Evolutionary conservation across 92 coral and sea anemone genomes (phyloP), one percentile per base, ranked within the genome.

Genomic region (Palythoa heliodiscus): DNA sequence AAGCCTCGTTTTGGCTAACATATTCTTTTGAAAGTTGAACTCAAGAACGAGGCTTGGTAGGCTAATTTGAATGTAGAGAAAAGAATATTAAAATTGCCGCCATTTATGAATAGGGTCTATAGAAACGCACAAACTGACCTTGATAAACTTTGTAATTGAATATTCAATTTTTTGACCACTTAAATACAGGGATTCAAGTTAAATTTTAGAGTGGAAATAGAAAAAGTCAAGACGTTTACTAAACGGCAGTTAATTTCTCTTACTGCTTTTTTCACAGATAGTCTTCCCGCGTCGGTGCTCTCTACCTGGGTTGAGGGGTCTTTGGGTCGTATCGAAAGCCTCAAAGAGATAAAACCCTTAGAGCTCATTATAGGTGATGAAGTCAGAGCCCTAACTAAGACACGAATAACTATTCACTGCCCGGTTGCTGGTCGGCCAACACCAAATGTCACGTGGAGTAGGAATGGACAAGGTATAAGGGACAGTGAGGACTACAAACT

Each of bases 371-470:
- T 94, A 39, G 98, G 98, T 24, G 98, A 94, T 84, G 84, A 81
- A 24, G 87, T 89, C 4, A 75, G 81, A 38, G 43, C 86, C 10
- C 89, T 94, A 38, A 94, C 95, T 1, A 85, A 70, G 58, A 84
- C 98, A 24, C 71, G 73, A 43, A 57, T 94, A 29, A 91, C 92
- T 15, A 88, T 94, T 43, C 23, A 35, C 29, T 94, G 98, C 39
- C 95, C 88, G 8, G 95, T 88, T 20, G 2, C 58, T 20, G 98
- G 95, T 8, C 83, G 93, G 63, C 98, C 98, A 14, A 52, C 54
- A 52, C 95, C 98, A n/a, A 52, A 55, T 17, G 91, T 94, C 52
- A 66, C 83, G 74, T 94, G 98, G 98, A 76, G 68, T 54, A 89
- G 83, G n/a, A 77, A 88, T 48, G 78, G 88, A 35, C 70, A 76